These are phyloP conservation scores for Otolemur garnettii DNA, from an alignment of 2,113 vertebrate genomes.

Conservation along the genomic window DNA sequence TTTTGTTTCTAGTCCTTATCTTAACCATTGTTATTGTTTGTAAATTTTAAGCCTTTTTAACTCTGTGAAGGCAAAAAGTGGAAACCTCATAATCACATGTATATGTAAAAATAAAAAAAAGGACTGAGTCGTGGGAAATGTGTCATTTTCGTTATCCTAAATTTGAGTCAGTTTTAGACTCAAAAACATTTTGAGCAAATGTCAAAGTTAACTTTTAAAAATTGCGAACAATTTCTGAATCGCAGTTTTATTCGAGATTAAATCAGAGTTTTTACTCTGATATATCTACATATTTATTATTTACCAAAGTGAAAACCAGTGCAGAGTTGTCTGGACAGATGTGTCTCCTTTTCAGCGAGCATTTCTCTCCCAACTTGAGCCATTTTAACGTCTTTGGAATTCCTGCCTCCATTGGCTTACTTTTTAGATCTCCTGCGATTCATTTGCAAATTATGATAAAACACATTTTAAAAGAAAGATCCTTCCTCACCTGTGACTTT, in stretches of 20 bases:
- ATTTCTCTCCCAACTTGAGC: conserved; percentile 88
- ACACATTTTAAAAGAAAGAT: too few species aligned
- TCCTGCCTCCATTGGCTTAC: conserved; percentile 85
- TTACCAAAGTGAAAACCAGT: conserved; percentile 90
- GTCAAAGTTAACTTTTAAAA: conserved; percentile 76
- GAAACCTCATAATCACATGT: too few species aligned
- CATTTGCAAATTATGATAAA: conserved; percentile 86
- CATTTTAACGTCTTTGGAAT: conserved; percentile 88
- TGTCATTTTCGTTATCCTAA: conserved; percentile 81
- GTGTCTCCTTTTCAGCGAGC: too few species aligned
- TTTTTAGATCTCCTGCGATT: conserved; percentile 86
- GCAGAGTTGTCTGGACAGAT: conserved; percentile 90
- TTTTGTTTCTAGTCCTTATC: too few species aligned
- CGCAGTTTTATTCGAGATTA: conserved; percentile 86
- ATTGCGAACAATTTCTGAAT: conserved; percentile 82
- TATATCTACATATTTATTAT: conserved; percentile 99
- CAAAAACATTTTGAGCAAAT: conserved; percentile 68
- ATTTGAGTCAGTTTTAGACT: conserved; percentile 84
- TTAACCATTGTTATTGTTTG: too few species aligned
- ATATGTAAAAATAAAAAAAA: too few species aligned
- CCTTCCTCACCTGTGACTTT: too few species aligned
- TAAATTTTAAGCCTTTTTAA: too few species aligned
- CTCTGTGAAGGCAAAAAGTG: too few species aligned
- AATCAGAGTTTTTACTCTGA: conserved; percentile 90
- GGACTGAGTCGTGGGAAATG: too few species aligned